Conservation (phyloP, 2,113 vertebrate species). For the Cynocephalus volans region DNA sequence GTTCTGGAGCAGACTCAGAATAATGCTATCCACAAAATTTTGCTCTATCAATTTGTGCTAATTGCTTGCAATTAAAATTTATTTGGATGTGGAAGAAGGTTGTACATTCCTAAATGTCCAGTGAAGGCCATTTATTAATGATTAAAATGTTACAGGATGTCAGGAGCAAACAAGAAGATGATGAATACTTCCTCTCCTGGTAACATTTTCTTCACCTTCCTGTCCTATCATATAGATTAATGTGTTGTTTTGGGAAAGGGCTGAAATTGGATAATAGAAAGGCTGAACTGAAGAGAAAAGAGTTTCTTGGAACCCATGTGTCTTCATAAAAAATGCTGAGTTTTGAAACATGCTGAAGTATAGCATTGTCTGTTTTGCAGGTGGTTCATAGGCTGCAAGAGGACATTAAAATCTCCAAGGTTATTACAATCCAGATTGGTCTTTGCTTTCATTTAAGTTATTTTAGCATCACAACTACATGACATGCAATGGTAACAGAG, state of each 20-base stretch:
- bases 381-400: neutral
- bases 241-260: constrained; percentile 65
- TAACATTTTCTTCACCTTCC: constrained; percentile 68
- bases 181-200: constrained; percentile 58
- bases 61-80: constrained; percentile 72
- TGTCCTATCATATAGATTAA: constrained; percentile 72
- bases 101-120: constrained; percentile 23
- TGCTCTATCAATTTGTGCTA: constrained; percentile 59
- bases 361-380: neutral
- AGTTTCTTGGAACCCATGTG: constrained; percentile 52
- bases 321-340: constrained; percentile 70
- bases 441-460: constrained; percentile 30
- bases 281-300: constrained; percentile 35
- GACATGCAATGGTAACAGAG: neutral
- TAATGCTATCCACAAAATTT: neutral
- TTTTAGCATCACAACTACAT: neutral
- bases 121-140: constrained; percentile 70
- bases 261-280: constrained; percentile 70
- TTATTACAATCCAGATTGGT: neutral
- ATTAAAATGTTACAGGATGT: constrained; percentile 66
- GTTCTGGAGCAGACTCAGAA: constrained; percentile 16
- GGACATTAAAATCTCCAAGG: neutral
- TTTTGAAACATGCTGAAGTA: constrained; percentile 8
- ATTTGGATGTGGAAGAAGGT: neutral
- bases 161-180: constrained; percentile 72